phyloP scores from a whole-genome alignment of 1,140 invertebrate genomes.

The Euwallacea similis region DNA sequence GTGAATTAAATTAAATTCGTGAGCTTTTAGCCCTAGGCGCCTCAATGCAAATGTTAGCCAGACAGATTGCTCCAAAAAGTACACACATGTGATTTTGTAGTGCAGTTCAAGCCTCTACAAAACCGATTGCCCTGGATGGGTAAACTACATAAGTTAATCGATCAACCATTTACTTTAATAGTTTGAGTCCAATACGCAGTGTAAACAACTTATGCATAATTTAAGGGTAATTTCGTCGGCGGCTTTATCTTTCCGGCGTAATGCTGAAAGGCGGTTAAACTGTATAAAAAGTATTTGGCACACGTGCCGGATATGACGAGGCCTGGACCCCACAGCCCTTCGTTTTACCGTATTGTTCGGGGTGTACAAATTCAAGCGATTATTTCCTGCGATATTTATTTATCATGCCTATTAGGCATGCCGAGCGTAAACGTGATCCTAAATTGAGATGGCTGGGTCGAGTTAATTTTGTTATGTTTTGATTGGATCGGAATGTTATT shows the following conservation, averaged over 20 bases:
- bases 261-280: slow-evolving; percentile 40
- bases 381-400: slow-evolving; percentile 29
- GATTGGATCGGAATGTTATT: too few relatives aligned
- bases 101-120: too few relatives aligned
- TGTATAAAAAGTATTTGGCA: slow-evolving; percentile 37
- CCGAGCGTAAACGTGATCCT: slow-evolving; percentile 4
- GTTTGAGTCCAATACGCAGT: not conserved
- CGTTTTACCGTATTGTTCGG: slow-evolving; percentile 29
- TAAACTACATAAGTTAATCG: too few relatives aligned
- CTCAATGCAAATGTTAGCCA: too few relatives aligned
- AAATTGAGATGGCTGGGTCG: slow-evolving; percentile 3
- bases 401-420: slow-evolving; percentile 5
- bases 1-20: slow-evolving; percentile 1
- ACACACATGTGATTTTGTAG: too few relatives aligned
- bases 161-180: too few relatives aligned
- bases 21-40: slow-evolving; percentile 5
- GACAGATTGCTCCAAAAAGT: too few relatives aligned
- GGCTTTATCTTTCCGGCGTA: slow-evolving; percentile 37
- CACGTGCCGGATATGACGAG: slow-evolving; percentile 40
- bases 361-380: slow-evolving; percentile 18
- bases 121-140: too few relatives aligned
- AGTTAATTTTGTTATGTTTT: not conserved
- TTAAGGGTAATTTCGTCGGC: slow-evolving; percentile 33
- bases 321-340: slow-evolving; percentile 28
- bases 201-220: slow-evolving; percentile 33